Percentiles rank a stretch among this genome's conserved stretches.
Conservation (phyloP, 2,797 vertebrate species). For the Falco columbarius region DNA sequence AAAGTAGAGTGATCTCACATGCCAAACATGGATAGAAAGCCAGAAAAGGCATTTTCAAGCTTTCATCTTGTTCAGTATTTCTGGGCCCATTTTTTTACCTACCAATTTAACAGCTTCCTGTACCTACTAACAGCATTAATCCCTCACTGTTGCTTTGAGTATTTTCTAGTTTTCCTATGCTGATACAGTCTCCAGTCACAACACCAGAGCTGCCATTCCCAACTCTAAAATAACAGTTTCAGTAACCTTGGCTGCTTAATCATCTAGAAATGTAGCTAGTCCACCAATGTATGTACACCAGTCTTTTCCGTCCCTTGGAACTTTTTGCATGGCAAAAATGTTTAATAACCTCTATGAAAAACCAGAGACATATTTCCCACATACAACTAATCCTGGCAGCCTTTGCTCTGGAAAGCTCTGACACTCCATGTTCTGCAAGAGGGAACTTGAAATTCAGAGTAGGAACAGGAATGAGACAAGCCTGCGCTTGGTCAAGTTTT, state of each 20-base stretch:
- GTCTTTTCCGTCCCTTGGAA: neutral
- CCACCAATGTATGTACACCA: too few species aligned
- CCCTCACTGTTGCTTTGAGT: neutral
- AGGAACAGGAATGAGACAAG: neutral
- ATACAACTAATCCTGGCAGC: neutral
- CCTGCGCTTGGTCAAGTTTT: neutral
- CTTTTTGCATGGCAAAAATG: neutral
- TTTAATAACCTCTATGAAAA: neutral
- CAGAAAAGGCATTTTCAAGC: neutral
- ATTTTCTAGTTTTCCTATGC: neutral
- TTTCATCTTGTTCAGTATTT: neutral
- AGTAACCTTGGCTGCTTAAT: neutral
- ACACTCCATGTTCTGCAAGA: neutral
- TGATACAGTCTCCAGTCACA: accelerated
- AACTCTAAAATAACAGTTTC: neutral
- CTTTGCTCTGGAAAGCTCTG: neutral
- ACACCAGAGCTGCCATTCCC: neutral
- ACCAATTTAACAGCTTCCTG: neutral
- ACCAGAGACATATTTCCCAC: accelerated
- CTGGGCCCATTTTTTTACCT: neutral
- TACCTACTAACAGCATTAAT: neutral
- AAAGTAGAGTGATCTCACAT: accelerated
- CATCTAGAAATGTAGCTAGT: neutral
- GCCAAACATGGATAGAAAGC: neutral
- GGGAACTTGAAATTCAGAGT: neutral